These are phyloP conservation scores for Phyllotreta cruciferae DNA, from an alignment of 2,888 invertebrate genomes.

Conservation along the genomic window DNA sequence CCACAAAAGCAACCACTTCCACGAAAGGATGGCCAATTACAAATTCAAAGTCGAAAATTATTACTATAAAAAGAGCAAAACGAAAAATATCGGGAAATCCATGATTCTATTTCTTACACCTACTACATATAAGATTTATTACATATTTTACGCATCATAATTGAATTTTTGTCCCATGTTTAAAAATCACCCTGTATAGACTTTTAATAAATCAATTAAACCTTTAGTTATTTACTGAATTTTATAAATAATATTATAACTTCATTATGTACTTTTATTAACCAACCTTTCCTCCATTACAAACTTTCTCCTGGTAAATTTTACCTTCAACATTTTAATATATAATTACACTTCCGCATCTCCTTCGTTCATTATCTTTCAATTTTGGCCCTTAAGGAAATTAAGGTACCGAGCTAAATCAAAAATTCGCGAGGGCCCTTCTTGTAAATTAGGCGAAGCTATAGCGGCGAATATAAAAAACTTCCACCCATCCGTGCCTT, in stretches of 20 bases:
- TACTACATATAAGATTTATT: too few species aligned
- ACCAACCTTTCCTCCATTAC: not conserved
- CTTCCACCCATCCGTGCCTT: conserved; percentile 13
- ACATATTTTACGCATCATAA: too few species aligned
- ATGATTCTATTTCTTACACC: too few species aligned
- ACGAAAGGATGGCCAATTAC: conserved; percentile 35
- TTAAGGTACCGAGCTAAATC: conserved; percentile 46
- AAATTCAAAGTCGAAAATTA: conserved; percentile 21
- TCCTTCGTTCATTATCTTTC: conserved; percentile 48
- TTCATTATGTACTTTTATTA: conserved; percentile 15
- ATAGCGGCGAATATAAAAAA: conserved; percentile 15
- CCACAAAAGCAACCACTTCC: conserved; percentile 39
- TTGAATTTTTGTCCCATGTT: too few species aligned
- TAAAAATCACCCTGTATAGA: too few species aligned
- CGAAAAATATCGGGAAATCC: too few species aligned
- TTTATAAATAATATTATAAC: not conserved
- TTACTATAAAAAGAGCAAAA: not conserved
- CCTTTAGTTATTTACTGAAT: too few species aligned
- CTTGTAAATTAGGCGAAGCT: conserved; percentile 38
- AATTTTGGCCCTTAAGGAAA: conserved; percentile 49
- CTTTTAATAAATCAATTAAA: too few species aligned
- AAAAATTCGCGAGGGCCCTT: conserved; percentile 30
- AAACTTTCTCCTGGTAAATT: conserved; percentile 42
- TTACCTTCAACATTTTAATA: conserved; percentile 49
- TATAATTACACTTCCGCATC: conserved; percentile 44